Base-by-base conservation (phyloP, 2,113 vertebrate species). In the Varanus salvator region DNA sequence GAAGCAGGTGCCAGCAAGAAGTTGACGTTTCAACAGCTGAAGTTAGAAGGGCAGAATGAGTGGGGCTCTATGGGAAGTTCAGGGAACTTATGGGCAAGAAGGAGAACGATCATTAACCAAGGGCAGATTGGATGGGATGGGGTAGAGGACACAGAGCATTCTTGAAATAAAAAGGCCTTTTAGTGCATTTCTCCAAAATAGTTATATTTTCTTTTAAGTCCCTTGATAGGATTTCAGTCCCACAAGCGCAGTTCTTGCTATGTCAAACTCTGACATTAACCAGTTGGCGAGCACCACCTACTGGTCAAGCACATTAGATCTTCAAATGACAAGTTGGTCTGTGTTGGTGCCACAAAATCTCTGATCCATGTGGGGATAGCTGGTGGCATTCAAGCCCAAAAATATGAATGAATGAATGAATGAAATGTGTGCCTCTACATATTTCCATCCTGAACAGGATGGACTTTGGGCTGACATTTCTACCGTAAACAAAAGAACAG, bases 271-370 rank as follows among this genome's bases (percentile, higher is more conserved):
- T 27, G 25, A 50, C 12, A 29, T 2, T 34, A n/a, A 66, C 17
- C 29, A 27, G 54, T 72, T 64, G 29, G 17, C 29, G 57, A 72
- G 69, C 48, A 6, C 87, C 90, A 81, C 48, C 90, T 91, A n/a
- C 71, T 85, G 90, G 86, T 38, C 81, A 29, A 84, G 60, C 5
- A 25, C 64, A 75, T n/a, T n/a, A 12, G 64, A 7, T 60, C 27
- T 3, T 44, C 48, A 50, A 48, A 25, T 64, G 54, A 48, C 9
- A 60, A 57, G 29, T 34, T 12, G 12, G 52, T 8, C 52, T 82
- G 2, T 14, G 25, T 48, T 34, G 50, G 5, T 11, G 31, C 31
- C 60, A 48, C 64, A 68, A 29, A 84, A 68, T 44, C 38, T 44
- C 38, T 44, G 38, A 44, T 44, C 2, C 38, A 44, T 44, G 38